Conservation (phyloP, 2,888 invertebrate genomes). For the Poecilobothrus nobilitatus region DNA sequence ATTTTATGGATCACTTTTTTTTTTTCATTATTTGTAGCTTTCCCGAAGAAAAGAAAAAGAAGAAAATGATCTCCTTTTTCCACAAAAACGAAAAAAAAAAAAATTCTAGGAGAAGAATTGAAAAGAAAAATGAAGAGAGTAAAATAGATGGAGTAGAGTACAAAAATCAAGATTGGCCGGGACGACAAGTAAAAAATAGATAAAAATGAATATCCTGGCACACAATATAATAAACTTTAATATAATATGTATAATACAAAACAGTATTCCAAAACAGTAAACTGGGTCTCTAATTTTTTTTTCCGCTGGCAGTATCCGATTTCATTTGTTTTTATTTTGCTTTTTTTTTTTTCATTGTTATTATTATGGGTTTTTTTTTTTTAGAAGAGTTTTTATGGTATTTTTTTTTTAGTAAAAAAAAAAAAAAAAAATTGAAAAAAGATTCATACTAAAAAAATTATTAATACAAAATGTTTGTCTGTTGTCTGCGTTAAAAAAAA, state of each 20-base stretch:
- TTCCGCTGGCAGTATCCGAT: neutral
- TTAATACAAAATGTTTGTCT: too few species aligned
- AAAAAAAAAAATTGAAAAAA: too few species aligned
- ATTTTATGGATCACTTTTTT: conserved; percentile 3
- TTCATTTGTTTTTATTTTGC: neutral
- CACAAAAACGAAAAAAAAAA: neutral
- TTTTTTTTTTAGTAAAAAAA: too few species aligned
- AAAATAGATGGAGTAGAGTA: neutral
- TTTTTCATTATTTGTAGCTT: neutral
- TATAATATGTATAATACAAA: neutral
- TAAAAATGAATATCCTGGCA: conserved; percentile 5
- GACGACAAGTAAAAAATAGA: conserved; percentile 3
- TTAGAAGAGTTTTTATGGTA: too few species aligned
- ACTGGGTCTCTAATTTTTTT: neutral
- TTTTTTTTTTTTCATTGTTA: neutral
- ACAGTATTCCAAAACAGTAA: neutral
- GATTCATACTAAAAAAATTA: too few species aligned
- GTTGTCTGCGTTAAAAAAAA: too few species aligned
- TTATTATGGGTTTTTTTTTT: too few species aligned
- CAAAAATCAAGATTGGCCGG: neutral
- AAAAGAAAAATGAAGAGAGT: too few species aligned
- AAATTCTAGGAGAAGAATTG: neutral
- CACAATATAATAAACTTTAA: neutral
- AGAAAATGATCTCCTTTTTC: too few species aligned
- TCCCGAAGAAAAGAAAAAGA: too few species aligned